A percentile compares a stretch with the other conserved stretches of the same genome.
phyloP scores from a whole-genome alignment of 2,113 vertebrate species.

The Ciconia boyciana region DNA sequence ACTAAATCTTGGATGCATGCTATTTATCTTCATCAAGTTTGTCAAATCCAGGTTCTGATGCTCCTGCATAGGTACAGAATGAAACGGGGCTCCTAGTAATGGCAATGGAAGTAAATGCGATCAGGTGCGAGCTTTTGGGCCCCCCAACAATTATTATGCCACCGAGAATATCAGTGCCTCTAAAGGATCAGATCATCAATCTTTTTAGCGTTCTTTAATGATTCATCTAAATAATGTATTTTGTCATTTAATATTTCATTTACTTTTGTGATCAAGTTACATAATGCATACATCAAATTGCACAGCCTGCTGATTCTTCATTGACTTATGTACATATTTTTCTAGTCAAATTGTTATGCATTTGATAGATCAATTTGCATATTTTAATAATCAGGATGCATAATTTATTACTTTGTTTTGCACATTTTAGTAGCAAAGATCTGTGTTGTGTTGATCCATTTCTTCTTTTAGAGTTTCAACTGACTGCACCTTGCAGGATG shows the following conservation, averaged over 20 bases:
- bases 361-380: constrained; percentile 36
- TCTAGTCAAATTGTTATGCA: constrained; percentile 48
- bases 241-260: constrained; percentile 64
- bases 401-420: constrained; percentile 40
- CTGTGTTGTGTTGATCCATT: neutral
- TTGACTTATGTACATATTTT: constrained; percentile 58
- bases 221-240: constrained; percentile 7
- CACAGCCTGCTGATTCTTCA: constrained; percentile 22
- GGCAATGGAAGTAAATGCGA: neutral
- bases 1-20: fast-evolving
- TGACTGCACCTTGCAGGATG: neutral
- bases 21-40: neutral
- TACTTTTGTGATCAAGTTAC: constrained; percentile 34
- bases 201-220: neutral
- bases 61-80: neutral
- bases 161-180: neutral
- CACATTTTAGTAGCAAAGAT: constrained; percentile 37
- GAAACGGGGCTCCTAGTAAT: neutral
- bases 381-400: constrained; percentile 34
- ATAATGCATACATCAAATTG: constrained; percentile 17
- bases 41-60: neutral
- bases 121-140: neutral
- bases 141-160: neutral
- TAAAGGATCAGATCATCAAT: neutral
- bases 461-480: constrained; percentile 18